Percentiles rank a stretch among this genome's conserved stretches.
Evolutionary conservation across 2,888 invertebrate species (phyloP).

Genomic region (Crepidodera aurea): DNA sequence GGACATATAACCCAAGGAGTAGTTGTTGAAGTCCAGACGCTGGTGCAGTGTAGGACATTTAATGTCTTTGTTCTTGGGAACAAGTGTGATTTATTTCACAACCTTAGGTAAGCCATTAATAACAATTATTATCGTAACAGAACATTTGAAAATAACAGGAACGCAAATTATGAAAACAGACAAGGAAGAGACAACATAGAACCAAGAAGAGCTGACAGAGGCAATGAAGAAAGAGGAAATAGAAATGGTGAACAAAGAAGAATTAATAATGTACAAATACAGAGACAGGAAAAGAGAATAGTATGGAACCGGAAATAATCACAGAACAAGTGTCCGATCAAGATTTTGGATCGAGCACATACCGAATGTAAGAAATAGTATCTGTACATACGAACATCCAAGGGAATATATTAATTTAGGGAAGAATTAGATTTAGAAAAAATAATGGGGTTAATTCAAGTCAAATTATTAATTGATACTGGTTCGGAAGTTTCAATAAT

Average conservation of each 20-base stretch:
- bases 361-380: not conserved
- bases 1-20: too few species aligned
- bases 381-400: not conserved
- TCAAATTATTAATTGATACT: not conserved
- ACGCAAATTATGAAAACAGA: too few species aligned
- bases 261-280: not conserved
- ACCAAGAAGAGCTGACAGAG: too few species aligned
- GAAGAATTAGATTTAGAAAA: not conserved
- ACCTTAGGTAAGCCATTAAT: too few species aligned
- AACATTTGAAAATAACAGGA: too few species aligned
- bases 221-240: not conserved
- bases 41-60: too few species aligned
- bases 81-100: too few species aligned
- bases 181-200: too few species aligned
- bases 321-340: not conserved
- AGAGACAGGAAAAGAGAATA: too few species aligned
- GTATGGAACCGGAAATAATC: not conserved
- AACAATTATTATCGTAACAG: too few species aligned
- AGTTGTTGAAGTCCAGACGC: too few species aligned
- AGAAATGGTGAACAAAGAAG: not conserved
- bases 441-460: not conserved
- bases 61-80: too few species aligned
- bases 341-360: not conserved
- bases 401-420: not conserved
- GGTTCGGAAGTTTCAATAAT: not conserved